Evolutionary conservation across 1,140 invertebrate genomes (phyloP).

Genomic region (Xylocopa sonorina): DNA sequence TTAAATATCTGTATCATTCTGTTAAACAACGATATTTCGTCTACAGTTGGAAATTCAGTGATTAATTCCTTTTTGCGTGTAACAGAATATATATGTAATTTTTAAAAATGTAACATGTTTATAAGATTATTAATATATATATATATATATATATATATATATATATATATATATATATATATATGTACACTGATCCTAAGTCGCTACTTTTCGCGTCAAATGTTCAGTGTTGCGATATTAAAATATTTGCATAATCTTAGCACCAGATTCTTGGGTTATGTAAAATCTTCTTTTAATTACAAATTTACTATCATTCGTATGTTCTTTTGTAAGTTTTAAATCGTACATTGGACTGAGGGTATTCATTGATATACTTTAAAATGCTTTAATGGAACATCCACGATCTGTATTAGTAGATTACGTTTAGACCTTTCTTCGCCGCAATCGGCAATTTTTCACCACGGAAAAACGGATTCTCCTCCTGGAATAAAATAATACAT

Average conservation of each 20-base stretch:
- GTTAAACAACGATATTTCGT: neutral
- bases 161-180: slow-evolving; percentile 6
- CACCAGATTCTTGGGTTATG: slow-evolving; percentile 9
- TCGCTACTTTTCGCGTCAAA: neutral
- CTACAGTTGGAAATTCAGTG: neutral
- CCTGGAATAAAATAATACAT: slow-evolving; percentile 80
- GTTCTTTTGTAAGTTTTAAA: neutral
- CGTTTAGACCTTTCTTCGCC: slow-evolving; percentile 92
- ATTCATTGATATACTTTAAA: slow-evolving; percentile 21
- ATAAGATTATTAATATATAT: slow-evolving; percentile 1
- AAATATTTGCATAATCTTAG: slow-evolving; percentile 29
- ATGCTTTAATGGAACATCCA: slow-evolving; percentile 4
- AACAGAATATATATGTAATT: slow-evolving; percentile 13
- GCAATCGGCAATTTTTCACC: slow-evolving; percentile 93
- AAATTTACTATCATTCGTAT: neutral
- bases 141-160: slow-evolving; percentile 19
- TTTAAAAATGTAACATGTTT: slow-evolving; percentile 12
- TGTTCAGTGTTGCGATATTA: slow-evolving; percentile 6
- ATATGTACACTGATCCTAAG: neutral
- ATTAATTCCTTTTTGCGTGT: neutral
- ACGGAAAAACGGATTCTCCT: slow-evolving; percentile 89
- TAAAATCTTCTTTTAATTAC: neutral
- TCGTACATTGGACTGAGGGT: neutral
- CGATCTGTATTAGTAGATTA: slow-evolving; percentile 71
- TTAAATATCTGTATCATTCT: slow-evolving; percentile 1